Base-by-base conservation (phyloP, 2,797 vertebrate genomes). In the Pseudopleuronectes americanus region DNA sequence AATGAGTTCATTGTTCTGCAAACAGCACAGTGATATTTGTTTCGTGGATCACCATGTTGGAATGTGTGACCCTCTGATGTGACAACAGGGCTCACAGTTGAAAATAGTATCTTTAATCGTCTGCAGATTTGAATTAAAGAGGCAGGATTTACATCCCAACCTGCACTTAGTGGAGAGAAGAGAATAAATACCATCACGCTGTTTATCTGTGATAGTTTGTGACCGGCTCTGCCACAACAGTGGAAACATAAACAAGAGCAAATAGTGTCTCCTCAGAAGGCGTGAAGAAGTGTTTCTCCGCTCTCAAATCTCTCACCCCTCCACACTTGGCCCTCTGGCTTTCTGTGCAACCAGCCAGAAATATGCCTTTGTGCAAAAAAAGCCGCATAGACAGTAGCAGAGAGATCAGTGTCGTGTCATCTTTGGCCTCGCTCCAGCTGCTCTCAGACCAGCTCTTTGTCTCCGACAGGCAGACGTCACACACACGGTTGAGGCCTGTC, bases 341-440 rank as follows among this genome's bases (percentile, higher is more conserved):
- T 33, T 90, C 86, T 88, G 84, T 71, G 80, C 76, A 80, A 87
- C 86, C 38, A 60, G 53, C 78, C 76, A 83, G 80, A 92, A 89
- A 89, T 80, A 83, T 87, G 76, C 80, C 77, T 87, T 85, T 87
- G 78, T 86, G 77, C 84, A 21, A 74, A 84, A 76, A 81, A 73
- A 43, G 65, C 77, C 41, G 33, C 65, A 74, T 71, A 81, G 79
- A 84, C 88, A 68, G 85, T 88, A 87, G 86, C 65, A 23, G 55
- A 55, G 86, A 89, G 85, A 91, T 92, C 85, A 87, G 80, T 71
- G 79, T 84, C 73, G 68, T 87, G 85, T 90, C 86, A 75, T 91
- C 80, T 82, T 89, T 93, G 91, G 91, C 81, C 58, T 48, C 52
- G 52, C 59, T 91, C 90, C 88, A 90, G 87, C 78, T 86, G 74